Evolutionary conservation across 1,140 invertebrate species (phyloP), one percentile per base, ranked within the genome.

Genomic region (Ceratoteleas bidentatus): DNA sequence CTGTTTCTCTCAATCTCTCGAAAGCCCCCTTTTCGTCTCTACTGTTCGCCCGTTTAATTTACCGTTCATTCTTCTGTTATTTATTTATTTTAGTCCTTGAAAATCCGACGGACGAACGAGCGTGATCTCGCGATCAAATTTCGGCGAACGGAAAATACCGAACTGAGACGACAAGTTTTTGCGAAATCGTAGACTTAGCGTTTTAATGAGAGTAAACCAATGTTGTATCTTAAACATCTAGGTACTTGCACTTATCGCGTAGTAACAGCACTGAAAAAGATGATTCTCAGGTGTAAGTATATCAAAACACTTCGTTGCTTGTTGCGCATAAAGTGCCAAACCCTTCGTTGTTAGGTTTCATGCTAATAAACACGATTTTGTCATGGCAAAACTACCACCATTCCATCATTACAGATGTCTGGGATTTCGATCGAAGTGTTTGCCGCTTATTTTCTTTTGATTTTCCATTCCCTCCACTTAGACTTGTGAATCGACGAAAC

Each of bases 191-290:
- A n/a, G 13, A 47, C 13, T 47, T 47, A 14, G 5, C 13, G 49
- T 70, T 56, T 62, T 13, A 66, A 56, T 64, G 34, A 53, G 50
- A 72, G 60, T 72, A 70, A 81, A 81, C 66, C 54, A 66, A 24
- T 24, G 24, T 56, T 77, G 10, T 73, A 45, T 83, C 70, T 79
- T 83, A 54, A 13, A 75, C 60, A 79, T 83, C 54, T 78, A 83
- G 81, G 81, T 79, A 79, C 75, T 79, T 83, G 81, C 81, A 83
- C 81, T 72, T 83, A 83, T 70, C 81, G 81, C 75, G 60, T 82
- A 82, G 80, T 74, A 83, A 83, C 81, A 79, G 81, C 81, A 79
- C 81, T 50, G 75, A 69, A 75, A 83, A 75, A 79, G 81, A 79
- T 66, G 81, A 79, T 62, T 72, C 75, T 70, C 64, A 83, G 66